phyloP scores from a whole-genome alignment of 2,888 invertebrate genomes.

The Agriotes lineatus region DNA sequence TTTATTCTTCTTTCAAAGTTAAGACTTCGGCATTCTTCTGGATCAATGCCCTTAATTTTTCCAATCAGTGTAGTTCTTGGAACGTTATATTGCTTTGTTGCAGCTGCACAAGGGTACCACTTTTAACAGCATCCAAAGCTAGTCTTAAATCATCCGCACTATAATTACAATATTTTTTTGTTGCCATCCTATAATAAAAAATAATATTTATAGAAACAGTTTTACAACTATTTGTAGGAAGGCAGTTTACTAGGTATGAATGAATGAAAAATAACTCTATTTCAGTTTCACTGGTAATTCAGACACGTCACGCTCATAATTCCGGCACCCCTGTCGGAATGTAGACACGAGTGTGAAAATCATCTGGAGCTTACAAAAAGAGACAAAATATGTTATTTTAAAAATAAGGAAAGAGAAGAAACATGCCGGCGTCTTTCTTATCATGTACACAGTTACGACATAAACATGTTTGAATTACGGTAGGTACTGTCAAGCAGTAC shows the following conservation, averaged over 20 bases:
- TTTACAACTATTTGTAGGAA: background rate
- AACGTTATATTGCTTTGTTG: slow-evolving; percentile 6
- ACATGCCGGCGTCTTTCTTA: background rate
- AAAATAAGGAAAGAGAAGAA: background rate
- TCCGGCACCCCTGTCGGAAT: slow-evolving; percentile 11
- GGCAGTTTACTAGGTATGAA: too few relatives aligned
- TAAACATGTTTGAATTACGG: background rate
- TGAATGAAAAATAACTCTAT: background rate
- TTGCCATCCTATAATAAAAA: background rate
- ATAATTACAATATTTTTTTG: background rate
- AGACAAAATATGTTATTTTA: background rate
- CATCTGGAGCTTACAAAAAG: background rate
- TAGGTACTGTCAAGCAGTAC: background rate
- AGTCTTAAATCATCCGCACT: background rate
- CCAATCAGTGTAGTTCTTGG: slow-evolving; percentile 8
- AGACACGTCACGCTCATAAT: background rate
- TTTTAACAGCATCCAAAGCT: background rate
- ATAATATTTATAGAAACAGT: background rate
- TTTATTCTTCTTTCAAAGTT: slow-evolving; percentile 17
- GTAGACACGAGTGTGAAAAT: background rate
- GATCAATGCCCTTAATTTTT: background rate
- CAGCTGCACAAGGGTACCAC: slow-evolving; percentile 20
- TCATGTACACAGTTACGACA: background rate
- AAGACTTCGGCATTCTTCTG: slow-evolving; percentile 19
- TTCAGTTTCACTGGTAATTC: slow-evolving; percentile 4